phyloP scores from a whole-genome alignment of 2,797 vertebrate genomes.

The Synaphobranchus kaupii region DNA sequence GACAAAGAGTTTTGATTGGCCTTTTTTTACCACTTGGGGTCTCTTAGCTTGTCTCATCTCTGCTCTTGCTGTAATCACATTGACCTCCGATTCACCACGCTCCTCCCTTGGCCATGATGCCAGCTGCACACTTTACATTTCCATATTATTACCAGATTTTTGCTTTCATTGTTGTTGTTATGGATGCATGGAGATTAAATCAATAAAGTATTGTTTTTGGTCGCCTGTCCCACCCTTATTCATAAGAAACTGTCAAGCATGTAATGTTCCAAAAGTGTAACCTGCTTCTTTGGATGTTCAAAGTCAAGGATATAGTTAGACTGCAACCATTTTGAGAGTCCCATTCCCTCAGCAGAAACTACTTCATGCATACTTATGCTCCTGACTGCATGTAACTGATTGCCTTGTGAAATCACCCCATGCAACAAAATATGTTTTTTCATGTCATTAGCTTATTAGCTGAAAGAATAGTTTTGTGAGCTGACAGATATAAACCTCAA shows the following conservation, averaged over 20 bases:
- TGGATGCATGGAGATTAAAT: neutral
- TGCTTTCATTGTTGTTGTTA: neutral
- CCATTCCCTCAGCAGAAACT: neutral
- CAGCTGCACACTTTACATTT: neutral
- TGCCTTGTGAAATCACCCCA: neutral
- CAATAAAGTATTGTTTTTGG: neutral
- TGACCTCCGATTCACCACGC: neutral
- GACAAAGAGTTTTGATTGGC: neutral
- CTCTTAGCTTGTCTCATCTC: neutral
- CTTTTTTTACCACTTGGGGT: neutral
- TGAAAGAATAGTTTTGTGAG: neutral
- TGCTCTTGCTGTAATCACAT: neutral
- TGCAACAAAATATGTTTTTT: too few species aligned
- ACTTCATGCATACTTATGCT: neutral
- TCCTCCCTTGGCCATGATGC: neutral
- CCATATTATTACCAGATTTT: neutral
- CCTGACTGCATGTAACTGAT: neutral
- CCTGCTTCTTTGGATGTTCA: neutral
- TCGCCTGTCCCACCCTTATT: neutral
- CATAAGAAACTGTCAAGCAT: neutral
- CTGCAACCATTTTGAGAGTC: neutral
- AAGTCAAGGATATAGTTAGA: neutral
- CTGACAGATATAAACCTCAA: neutral
- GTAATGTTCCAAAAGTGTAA: neutral
- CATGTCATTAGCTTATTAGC: neutral